These are phyloP conservation scores for Parasteatoda tepidariorum DNA, from an alignment of 1,140 invertebrate species.

Conservation along the genomic window DNA sequence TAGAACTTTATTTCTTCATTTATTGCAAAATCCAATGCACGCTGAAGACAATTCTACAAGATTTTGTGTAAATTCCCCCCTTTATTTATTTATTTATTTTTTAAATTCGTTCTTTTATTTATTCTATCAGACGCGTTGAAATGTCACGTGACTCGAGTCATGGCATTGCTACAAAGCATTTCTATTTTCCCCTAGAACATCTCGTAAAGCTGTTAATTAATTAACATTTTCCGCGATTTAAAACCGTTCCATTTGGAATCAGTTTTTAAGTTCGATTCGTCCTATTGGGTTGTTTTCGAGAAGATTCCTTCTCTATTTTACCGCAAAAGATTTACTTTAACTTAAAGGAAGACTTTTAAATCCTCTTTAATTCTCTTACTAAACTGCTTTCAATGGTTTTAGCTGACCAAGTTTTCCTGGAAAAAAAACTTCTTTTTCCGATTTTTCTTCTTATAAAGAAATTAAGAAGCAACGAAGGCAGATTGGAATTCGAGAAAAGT, in stretches of 20 bases:
- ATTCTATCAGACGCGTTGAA: too few relatives aligned
- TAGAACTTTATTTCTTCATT: conserved; percentile 40
- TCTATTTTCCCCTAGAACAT: too few relatives aligned
- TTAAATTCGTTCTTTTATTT: neutral
- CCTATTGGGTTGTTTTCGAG: too few relatives aligned
- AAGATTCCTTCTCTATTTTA: too few relatives aligned
- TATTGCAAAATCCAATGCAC: conserved; percentile 49
- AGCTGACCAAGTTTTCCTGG: neutral
- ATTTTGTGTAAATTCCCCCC: conserved; percentile 16
- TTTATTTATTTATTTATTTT: neutral
- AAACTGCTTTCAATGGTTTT: neutral
- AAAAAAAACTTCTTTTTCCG: neutral
- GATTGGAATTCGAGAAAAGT: neutral
- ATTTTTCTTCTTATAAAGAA: neutral
- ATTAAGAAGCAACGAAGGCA: neutral
- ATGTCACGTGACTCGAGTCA: too few relatives aligned
- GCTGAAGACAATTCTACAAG: neutral
- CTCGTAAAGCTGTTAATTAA: neutral
- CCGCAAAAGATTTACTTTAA: neutral
- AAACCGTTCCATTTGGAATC: neutral
- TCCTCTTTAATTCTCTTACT: neutral
- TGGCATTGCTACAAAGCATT: too few relatives aligned
- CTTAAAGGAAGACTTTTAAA: neutral
- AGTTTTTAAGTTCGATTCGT: too few relatives aligned
- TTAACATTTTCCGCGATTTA: neutral